These are phyloP conservation scores for Onthophagus taurus DNA, from an alignment of 1,140 invertebrate species.

Conservation along the genomic window DNA sequence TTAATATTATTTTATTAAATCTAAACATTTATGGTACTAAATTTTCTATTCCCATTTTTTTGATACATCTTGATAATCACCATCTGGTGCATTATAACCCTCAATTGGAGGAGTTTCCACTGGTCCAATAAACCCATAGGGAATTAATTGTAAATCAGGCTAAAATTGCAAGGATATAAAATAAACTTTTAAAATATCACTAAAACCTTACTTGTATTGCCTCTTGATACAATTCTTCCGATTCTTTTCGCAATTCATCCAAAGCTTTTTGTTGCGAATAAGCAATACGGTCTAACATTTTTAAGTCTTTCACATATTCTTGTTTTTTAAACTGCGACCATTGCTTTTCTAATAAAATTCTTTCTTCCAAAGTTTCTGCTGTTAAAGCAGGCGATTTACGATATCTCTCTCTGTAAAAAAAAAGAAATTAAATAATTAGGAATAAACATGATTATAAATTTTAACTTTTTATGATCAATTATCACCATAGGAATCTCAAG, in stretches of 20 bases:
- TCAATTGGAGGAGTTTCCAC: constrained; percentile 67
- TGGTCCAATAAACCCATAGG: constrained; percentile 57
- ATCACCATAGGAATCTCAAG: constrained; percentile 58
- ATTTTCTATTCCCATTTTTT: constrained; percentile 67
- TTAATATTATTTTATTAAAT: no score
- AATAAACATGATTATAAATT: constrained; percentile 11
- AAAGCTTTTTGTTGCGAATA: constrained; percentile 66
- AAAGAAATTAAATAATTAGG: constrained; percentile 11
- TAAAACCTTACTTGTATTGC: constrained; percentile 57
- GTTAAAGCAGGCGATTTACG: constrained; percentile 39
- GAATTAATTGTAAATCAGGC: constrained; percentile 58
- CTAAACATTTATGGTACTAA: no score
- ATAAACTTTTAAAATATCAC: not conserved
- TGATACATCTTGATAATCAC: constrained; percentile 73
- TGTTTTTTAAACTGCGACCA: constrained; percentile 61
- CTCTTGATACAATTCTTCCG: constrained; percentile 71
- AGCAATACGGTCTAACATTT: constrained; percentile 55
- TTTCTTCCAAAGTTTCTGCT: constrained; percentile 42
- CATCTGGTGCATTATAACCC: constrained; percentile 68
- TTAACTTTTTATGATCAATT: constrained; percentile 55
- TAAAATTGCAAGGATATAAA: constrained; percentile 37
- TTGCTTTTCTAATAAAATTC: constrained; percentile 53
- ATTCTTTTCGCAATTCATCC: constrained; percentile 62
- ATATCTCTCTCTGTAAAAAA: constrained; percentile 43
- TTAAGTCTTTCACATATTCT: constrained; percentile 52